These are phyloP conservation scores for Brachyptera putata DNA, from an alignment of 2,888 invertebrate species.

Conservation along the genomic window DNA sequence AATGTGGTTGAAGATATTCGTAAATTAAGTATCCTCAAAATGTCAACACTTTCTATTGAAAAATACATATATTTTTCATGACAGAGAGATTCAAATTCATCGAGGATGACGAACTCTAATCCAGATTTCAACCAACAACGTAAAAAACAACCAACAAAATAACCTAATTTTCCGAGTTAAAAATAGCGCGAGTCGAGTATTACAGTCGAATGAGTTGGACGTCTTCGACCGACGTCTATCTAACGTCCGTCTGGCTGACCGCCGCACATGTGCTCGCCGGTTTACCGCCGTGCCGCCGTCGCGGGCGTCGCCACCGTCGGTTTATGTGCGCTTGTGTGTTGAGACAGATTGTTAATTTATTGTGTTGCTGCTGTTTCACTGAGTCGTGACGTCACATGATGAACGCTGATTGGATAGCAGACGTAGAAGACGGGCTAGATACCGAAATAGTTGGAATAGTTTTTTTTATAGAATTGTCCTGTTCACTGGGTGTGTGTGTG, in stretches of 20 bases:
- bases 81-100: too few species aligned
- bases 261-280: too few species aligned
- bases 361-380: constrained; percentile 16
- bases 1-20: too few species aligned
- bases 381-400: neutral
- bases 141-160: constrained; percentile 18
- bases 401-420: neutral
- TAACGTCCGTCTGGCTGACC: too few species aligned
- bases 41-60: too few species aligned
- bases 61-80: too few species aligned
- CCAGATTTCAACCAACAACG: too few species aligned
- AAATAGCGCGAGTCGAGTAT: too few species aligned
- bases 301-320: neutral
- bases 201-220: neutral
- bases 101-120: too few species aligned
- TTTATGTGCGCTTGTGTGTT: neutral
- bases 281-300: neutral
- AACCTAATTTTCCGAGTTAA: constrained; percentile 14
- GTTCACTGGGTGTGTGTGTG: neutral
- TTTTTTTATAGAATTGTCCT: constrained; percentile 15
- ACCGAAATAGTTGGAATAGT: constrained; percentile 8
- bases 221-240: neutral
- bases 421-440: neutral
- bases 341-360: constrained; percentile 17
- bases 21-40: too few species aligned